These are phyloP conservation scores for Sandelia bainsii DNA, from an alignment of 2,797 vertebrate species.

Conservation along the genomic window DNA sequence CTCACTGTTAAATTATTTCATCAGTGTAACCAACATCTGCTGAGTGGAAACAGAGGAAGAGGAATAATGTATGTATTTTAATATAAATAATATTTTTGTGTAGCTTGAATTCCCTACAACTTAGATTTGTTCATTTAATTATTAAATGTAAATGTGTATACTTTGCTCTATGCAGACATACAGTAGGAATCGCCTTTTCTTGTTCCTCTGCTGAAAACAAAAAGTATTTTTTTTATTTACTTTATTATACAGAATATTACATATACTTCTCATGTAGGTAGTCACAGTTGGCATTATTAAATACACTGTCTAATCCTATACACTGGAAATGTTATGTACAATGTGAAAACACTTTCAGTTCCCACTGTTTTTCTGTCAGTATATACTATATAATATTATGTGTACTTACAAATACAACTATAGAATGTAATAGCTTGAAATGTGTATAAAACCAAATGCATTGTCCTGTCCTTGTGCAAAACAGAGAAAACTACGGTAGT, in stretches of 20 bases:
- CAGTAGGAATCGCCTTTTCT: slow-evolving; percentile 7
- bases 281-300: slow-evolving; percentile 10
- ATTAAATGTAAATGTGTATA: slow-evolving; percentile 26
- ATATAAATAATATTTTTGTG: not conserved
- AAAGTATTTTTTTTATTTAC: slow-evolving; percentile 2
- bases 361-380: not conserved
- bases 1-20: too few species aligned
- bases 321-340: not conserved
- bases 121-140: slow-evolving; percentile 9
- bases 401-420: slow-evolving; percentile 17
- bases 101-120: not conserved
- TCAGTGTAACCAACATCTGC: too few species aligned
- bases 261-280: slow-evolving; percentile 12
- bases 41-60: not conserved
- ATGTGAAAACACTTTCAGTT: slow-evolving; percentile 2
- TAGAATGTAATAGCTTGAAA: slow-evolving; percentile 6
- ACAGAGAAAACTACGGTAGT: too few species aligned
- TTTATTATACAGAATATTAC: slow-evolving; percentile 2
- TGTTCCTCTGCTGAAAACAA: not conserved
- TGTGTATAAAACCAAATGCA: slow-evolving; percentile 6
- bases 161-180: slow-evolving; percentile 19
- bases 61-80: slow-evolving; percentile 3
- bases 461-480: slow-evolving; percentile 2
- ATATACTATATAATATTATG: not conserved
- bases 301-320: slow-evolving; percentile 4